phyloP scores from a whole-genome alignment of 2,888 invertebrate species.

The Parascotia fuliginaria region DNA sequence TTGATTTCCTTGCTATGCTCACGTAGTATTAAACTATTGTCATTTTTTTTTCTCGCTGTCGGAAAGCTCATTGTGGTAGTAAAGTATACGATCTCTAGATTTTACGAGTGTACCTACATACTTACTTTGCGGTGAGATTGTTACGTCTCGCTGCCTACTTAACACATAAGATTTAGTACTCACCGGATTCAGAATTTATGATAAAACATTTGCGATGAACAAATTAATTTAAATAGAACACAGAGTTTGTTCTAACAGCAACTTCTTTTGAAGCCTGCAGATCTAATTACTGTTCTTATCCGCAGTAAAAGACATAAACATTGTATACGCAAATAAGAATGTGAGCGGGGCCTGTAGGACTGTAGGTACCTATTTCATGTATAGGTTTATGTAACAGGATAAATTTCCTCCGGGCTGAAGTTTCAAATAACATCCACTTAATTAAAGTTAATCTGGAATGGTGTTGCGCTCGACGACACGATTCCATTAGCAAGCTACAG shows the following conservation, averaged over 20 bases:
- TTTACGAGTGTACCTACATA: too few species aligned
- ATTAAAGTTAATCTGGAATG: slow-evolving; percentile 80
- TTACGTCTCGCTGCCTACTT: too few species aligned
- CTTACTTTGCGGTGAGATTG: too few species aligned
- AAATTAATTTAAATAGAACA: slow-evolving; percentile 2
- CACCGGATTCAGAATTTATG: too few species aligned
- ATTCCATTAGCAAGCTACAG: slow-evolving; percentile 73
- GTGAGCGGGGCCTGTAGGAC: slow-evolving; percentile 9
- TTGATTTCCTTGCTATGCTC: too few species aligned
- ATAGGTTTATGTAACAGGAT: slow-evolving; percentile 62
- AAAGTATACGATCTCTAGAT: too few species aligned
- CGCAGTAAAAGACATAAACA: slow-evolving; percentile 4
- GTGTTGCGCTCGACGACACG: slow-evolving; percentile 70
- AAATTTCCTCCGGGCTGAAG: slow-evolving; percentile 66
- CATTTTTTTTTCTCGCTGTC: too few species aligned
- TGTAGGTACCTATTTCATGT: slow-evolving; percentile 30
- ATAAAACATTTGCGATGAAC: too few species aligned
- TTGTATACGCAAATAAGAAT: slow-evolving; percentile 8
- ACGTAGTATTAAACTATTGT: too few species aligned
- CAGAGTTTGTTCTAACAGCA: not conserved
- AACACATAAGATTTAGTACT: not conserved
- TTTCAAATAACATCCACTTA: slow-evolving; percentile 79
- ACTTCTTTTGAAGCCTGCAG: not conserved
- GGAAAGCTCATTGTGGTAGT: too few species aligned
- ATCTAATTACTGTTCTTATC: slow-evolving; percentile 3